Base-by-base conservation (phyloP, 2,113 vertebrate species). In the Coracopsis vasa region DNA sequence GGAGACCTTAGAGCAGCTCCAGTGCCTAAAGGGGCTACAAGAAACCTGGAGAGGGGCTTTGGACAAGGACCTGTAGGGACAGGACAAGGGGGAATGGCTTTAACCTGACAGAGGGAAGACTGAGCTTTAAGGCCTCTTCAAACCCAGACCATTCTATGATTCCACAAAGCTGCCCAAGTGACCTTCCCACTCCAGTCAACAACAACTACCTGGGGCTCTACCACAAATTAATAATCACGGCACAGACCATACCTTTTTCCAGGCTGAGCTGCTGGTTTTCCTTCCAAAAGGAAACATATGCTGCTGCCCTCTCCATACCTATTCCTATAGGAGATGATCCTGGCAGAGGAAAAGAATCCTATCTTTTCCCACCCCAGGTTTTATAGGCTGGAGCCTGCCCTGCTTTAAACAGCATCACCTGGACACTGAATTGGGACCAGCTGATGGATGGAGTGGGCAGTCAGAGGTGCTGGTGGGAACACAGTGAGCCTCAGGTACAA, bases 251-350 rank as follows among this genome's bases (percentile, higher is more conserved):
- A 61, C n/a, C n/a, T 37, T 53, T 4, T 2, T 33, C 21, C 9
- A 3, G 2, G 7, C 1, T 15, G 21, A 35, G 15, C 29, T 35
- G 14, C 37, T 4, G 13, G 15, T 7, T 25, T 23, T 10, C 16
- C 6, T n/a, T 31, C 23, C 3, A 8, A 16, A 5, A 18, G 10
- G 2, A 35, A 9, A 23, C 0, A 0, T 1, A 0, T 1, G 1
- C 5, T 39, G 7, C 1, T 3, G 3, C 3, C 33, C 10, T 7
- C 17, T 15, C 13, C 6, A 10, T 0, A 4, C 6, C 16, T 7
- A 0, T 21, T 7, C 9, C 23, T 10, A 1, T 0, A 10, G 5
- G 2, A 44, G 7, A 4, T 0, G 0, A 2, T 3, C 7, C 44
- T 10, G 3, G 31, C 9, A 3, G 5, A 45, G 5, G 2, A 7